A percentile compares a stretch with the other conserved stretches of the same genome.
phyloP scores from a whole-genome alignment of 2,888 invertebrate species.

The Lysandra bellargus region DNA sequence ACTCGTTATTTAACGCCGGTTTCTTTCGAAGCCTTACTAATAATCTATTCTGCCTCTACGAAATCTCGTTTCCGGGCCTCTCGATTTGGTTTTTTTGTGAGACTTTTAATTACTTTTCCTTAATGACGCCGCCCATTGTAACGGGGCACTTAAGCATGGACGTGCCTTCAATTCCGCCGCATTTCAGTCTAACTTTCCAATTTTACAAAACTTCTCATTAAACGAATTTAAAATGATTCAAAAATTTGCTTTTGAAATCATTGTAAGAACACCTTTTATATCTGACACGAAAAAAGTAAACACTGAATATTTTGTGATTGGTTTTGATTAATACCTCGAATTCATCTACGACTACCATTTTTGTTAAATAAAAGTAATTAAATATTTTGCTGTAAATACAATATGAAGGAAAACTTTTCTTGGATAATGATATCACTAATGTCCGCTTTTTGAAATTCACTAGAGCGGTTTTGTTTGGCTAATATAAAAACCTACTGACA shows the following conservation, averaged over 20 bases:
- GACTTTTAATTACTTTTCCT: slow-evolving; percentile 73
- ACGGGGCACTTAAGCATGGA: slow-evolving; percentile 65
- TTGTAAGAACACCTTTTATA: not conserved
- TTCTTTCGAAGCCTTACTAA: too few relatives aligned
- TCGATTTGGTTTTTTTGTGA: slow-evolving; percentile 57
- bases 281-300: not conserved
- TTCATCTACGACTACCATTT: too few relatives aligned
- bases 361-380: too few relatives aligned
- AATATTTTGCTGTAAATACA: too few relatives aligned
- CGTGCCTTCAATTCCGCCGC: slow-evolving; percentile 58
- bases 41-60: not conserved
- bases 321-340: too few relatives aligned
- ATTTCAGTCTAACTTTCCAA: slow-evolving; percentile 48
- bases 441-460: too few relatives aligned
- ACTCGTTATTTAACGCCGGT: too few relatives aligned
- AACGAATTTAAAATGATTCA: not conserved
- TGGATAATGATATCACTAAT: too few relatives aligned
- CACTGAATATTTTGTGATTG: too few relatives aligned
- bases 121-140: slow-evolving; percentile 72
- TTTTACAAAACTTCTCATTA: slow-evolving; percentile 20
- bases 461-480: too few relatives aligned
- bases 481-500: too few relatives aligned
- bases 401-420: too few relatives aligned
- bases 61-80: slow-evolving; percentile 37
- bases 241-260: not conserved